A percentile compares a stretch with the other conserved stretches of the same genome.
Evolutionary conservation across 2,113 vertebrate species (phyloP).

Genomic region (Hystrix cristata): DNA sequence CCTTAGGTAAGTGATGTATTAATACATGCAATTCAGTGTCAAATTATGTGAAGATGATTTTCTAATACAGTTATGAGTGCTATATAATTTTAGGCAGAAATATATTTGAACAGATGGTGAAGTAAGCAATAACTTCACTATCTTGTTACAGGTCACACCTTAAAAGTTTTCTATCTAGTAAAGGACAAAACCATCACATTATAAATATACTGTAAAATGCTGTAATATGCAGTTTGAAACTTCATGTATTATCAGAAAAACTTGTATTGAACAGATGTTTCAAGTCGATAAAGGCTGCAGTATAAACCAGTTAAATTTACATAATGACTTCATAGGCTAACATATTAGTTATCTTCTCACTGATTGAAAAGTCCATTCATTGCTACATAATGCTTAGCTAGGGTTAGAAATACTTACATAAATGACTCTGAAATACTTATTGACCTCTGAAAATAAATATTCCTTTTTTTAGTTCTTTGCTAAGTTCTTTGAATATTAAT

Average conservation of each 20-base stretch:
- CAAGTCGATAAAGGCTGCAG: conserved; percentile 61
- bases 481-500: conserved; percentile 51
- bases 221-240: conserved; percentile 67
- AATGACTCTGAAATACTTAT: conserved; percentile 70
- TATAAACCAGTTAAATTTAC: conserved; percentile 82
- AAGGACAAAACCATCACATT: conserved; percentile 79
- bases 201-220: conserved; percentile 66
- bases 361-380: conserved; percentile 75
- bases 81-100: conserved; percentile 70
- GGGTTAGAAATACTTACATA: conserved; percentile 73
- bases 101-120: conserved; percentile 84
- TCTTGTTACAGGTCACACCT: conserved; percentile 76
- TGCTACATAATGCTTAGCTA: conserved; percentile 65
- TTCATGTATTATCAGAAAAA: conserved; percentile 62
- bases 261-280: conserved; percentile 81
- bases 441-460: conserved; percentile 71
- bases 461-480: conserved; percentile 49
- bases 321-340: conserved; percentile 80
- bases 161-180: conserved; percentile 78
- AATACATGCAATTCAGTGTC: conserved; percentile 44
- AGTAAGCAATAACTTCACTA: conserved; percentile 74
- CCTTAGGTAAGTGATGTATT: background rate
- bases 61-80: conserved; percentile 66
- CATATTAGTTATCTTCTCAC: conserved; percentile 78
- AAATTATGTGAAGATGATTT: conserved; percentile 59